Base-by-base conservation (phyloP, 35 echinoderm and acorn worm genomes). In the Chiridota heheva region DNA sequence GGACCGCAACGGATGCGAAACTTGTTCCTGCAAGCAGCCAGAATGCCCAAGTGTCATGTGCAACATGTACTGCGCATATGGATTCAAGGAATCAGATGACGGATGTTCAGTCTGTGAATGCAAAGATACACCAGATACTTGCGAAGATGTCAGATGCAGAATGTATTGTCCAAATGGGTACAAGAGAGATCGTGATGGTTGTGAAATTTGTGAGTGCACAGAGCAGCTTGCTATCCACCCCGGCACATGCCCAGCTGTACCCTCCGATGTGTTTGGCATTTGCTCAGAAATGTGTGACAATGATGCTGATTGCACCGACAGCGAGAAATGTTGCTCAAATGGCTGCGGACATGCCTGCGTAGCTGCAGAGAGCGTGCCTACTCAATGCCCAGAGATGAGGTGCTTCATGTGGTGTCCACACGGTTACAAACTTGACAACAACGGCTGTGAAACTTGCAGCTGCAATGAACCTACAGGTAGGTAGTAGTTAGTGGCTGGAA, bases 351-450 rank as follows among this genome's bases (percentile, higher is more conserved):
- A 82, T 28, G 36, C 43, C 7, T 90, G 87, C 41, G 17, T 20
- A 29, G 47, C 83, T 2, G 67, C 83, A 12, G 71, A 75, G 36
- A 55, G 46, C 32, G 33, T 73, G 7, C 62, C 73, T 7, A 69
- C 66, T 6, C 32, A 80, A 36, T 90, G 88, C 68, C 81, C 88
- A 40, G 0, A 43, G 8, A 40, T 84, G 26, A 84, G 76, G 81
- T 90, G 88, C 47, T 49, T 90, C 65, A 84, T 90, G 72, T 84
- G 81, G 72, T 90, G 88, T 59, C 71, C 70, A 25, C 63, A 78
- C 51, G 88, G 88, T n/a, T 78, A 69, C 72, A 77, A 60, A 58
- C 61, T 78, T 13, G 88, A 91, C 61, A 17, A 17, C 10, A 40
- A 85, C 61, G 81, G 81, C 1, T 91, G 88, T 44, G 70, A 78